Conservation (phyloP, 2,888 invertebrate genomes). For the Beris morrisii region DNA sequence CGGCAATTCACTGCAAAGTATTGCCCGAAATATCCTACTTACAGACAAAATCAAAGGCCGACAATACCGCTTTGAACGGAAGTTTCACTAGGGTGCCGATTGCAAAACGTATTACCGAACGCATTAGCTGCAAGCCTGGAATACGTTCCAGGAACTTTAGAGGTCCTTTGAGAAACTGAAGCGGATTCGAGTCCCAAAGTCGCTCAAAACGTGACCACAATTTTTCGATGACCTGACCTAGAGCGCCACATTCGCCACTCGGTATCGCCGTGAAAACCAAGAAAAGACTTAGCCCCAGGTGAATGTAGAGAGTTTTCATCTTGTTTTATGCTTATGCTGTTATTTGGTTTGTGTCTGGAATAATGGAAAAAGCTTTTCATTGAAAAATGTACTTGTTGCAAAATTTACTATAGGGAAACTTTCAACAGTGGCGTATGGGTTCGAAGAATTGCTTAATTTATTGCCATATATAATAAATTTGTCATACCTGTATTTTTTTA, state of each 20-base stretch:
- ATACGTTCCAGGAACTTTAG: conserved; percentile 7
- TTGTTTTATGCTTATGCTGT: too few species aligned
- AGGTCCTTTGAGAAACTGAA: background rate
- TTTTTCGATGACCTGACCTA: conserved; percentile 11
- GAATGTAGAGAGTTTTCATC: background rate
- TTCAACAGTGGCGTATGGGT: too few species aligned
- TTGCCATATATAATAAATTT: too few species aligned
- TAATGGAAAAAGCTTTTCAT: conserved; percentile 11
- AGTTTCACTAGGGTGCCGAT: conserved; percentile 10
- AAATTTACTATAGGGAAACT: too few species aligned
- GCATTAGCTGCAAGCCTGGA: background rate
- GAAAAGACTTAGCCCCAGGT: conserved; percentile 16
- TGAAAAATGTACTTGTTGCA: too few species aligned
- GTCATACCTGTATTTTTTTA: too few species aligned
- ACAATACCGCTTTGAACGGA: conserved; percentile 3
- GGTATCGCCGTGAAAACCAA: conserved; percentile 4
- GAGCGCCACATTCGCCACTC: conserved; percentile 1
- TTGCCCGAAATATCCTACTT: background rate
- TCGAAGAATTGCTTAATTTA: too few species aligned
- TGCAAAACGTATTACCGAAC: conserved; percentile 3
- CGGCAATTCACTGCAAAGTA: background rate
- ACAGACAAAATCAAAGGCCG: conserved; percentile 26
- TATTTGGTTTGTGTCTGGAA: conserved; percentile 7
- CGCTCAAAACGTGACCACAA: conserved; percentile 14
- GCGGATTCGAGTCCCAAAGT: conserved; percentile 6